Percentiles rank a stretch among this genome's conserved stretches.
Evolutionary conservation across 2,888 invertebrate species (phyloP).

Genomic region (Siphlonurus alternatus): DNA sequence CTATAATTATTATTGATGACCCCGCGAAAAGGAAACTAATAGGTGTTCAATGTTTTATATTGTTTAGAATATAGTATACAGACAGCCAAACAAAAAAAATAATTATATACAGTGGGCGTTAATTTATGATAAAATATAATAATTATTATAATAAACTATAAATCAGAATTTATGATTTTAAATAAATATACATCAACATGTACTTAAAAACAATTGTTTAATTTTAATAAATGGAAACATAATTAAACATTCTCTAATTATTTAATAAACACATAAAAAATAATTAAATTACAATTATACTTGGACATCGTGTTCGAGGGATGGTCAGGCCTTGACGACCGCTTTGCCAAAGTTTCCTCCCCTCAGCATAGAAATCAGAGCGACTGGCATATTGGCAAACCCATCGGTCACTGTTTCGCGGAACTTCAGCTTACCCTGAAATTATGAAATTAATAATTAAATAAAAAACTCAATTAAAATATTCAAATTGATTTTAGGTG

Average conservation of each 20-base stretch:
- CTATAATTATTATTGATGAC: too few species aligned
- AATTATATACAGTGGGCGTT: not conserved
- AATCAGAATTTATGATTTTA: not conserved
- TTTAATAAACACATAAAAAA: not conserved
- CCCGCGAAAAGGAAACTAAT: not conserved
- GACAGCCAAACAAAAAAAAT: not conserved
- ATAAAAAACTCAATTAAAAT: not conserved
- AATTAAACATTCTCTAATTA: not conserved
- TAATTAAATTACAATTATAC: not conserved
- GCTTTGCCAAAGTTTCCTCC: constrained; percentile 58
- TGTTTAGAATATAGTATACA: not conserved
- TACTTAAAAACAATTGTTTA: not conserved
- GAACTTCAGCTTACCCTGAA: constrained; percentile 46
- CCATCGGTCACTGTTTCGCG: constrained; percentile 51
- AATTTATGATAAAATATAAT: not conserved
- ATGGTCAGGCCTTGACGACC: constrained; percentile 42
- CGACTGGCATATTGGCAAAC: constrained; percentile 55
- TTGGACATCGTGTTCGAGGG: not conserved
- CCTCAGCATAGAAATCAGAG: constrained; percentile 41
- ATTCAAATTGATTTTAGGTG: too few species aligned
- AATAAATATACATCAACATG: not conserved
- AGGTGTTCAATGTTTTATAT: not conserved
- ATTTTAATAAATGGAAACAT: not conserved
- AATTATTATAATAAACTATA: not conserved
- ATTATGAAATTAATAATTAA: constrained; percentile 3